Evolutionary conservation across 2,797 vertebrate genomes (phyloP).

Genomic region (Sebastolobus altivelis): DNA sequence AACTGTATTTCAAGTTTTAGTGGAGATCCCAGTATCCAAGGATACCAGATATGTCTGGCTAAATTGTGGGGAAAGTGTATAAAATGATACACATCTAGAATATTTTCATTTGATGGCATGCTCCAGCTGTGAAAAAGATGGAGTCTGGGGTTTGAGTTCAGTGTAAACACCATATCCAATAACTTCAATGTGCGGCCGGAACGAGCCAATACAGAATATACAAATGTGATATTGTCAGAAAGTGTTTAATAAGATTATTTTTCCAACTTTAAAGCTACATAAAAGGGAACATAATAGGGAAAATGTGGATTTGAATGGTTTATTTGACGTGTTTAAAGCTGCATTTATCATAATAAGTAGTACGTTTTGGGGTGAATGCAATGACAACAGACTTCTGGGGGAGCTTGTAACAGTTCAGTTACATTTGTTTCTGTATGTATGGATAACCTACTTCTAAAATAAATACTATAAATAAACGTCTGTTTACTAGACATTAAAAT

Average conservation of each 20-base stretch:
- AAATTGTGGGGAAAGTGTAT: neutral
- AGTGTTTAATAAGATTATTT: neutral
- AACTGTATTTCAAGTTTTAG: slow-evolving; percentile 2
- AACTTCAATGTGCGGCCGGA: neutral
- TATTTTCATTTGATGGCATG: neutral
- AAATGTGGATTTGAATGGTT: neutral
- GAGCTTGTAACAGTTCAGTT: neutral
- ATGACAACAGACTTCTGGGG: neutral
- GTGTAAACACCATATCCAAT: neutral
- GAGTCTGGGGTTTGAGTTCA: neutral
- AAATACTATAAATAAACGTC: neutral
- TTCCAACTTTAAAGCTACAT: neutral
- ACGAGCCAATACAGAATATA: neutral
- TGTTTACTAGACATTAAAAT: neutral
- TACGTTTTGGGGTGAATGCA: neutral
- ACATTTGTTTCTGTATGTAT: neutral
- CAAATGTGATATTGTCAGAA: neutral
- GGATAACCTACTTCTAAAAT: neutral
- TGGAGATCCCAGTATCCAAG: neutral
- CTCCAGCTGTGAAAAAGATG: neutral
- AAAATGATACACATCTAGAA: neutral
- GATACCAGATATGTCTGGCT: neutral
- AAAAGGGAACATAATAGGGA: neutral
- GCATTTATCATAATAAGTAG: neutral
- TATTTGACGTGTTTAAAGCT: neutral